Evolutionary conservation across 1,140 invertebrate genomes (phyloP).

Genomic region (Myzus persicae): DNA sequence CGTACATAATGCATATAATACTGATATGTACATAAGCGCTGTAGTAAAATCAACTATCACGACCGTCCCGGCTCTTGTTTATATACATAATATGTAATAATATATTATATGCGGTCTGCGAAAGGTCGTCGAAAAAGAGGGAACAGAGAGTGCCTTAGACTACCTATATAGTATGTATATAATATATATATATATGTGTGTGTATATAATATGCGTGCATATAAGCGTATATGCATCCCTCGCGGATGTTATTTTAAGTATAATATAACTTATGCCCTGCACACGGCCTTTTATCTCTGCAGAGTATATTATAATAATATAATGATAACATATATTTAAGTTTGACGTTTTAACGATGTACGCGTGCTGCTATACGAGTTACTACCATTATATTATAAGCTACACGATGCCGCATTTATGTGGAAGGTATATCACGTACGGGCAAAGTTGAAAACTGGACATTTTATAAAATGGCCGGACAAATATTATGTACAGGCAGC

Average conservation of each 20-base stretch:
- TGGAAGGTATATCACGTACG: no score
- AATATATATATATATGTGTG: no score
- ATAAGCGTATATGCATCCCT: neutral
- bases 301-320: neutral
- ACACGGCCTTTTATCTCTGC: neutral
- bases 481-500: no score
- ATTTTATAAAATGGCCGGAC: no score
- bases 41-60: neutral
- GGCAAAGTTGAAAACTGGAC: no score
- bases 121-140: conserved; percentile 1
- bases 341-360: neutral
- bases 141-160: neutral
- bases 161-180: neutral
- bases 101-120: neutral
- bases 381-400: neutral
- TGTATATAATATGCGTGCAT: neutral
- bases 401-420: no score
- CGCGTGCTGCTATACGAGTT: neutral
- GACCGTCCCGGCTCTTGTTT: neutral
- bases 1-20: neutral
- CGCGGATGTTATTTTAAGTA: conserved; percentile 4
- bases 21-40: neutral
- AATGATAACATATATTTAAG: neutral
- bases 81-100: neutral
- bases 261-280: conserved; percentile 2